Conservation (phyloP, 2,797 vertebrate genomes). For the Thaleichthys pacificus region DNA sequence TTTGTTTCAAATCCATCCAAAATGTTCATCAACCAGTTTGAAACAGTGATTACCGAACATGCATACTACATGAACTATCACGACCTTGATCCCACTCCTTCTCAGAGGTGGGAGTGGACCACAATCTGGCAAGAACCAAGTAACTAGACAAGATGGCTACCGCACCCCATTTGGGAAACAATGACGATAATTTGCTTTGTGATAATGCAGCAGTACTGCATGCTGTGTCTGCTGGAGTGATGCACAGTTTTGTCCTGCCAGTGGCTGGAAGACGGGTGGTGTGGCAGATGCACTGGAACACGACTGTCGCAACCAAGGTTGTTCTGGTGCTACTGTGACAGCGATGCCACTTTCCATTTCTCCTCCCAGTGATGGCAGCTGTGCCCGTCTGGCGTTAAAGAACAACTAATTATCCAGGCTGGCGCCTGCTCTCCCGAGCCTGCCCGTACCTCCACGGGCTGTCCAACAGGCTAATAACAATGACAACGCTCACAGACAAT, state of each 20-base stretch:
- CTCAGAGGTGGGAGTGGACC: background rate
- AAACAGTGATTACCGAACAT: background rate
- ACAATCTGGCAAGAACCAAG: background rate
- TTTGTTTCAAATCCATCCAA: background rate
- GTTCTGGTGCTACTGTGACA: constrained; percentile 68
- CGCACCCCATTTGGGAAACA: background rate
- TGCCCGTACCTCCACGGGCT: constrained; percentile 66
- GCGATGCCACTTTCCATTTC: constrained; percentile 72
- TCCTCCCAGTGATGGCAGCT: constrained; percentile 64
- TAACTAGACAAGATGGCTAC: background rate
- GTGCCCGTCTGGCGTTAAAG: constrained; percentile 69
- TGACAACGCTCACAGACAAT: constrained; percentile 69
- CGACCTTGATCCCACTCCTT: no score
- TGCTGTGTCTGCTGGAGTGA: constrained; percentile 36
- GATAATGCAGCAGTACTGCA: constrained; percentile 49
- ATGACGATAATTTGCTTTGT: constrained; percentile 32
- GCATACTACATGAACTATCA: no score
- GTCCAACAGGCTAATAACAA: constrained; percentile 76
- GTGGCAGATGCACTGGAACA: constrained; percentile 70
- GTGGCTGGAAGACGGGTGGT: constrained; percentile 48
- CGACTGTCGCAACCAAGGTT: constrained; percentile 64
- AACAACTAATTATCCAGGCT: constrained; percentile 77
- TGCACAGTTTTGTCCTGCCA: constrained; percentile 52
- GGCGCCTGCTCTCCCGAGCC: constrained; percentile 62
- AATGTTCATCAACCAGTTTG: background rate